These are phyloP conservation scores for Leuctra nigra DNA, from an alignment of 2,888 invertebrate genomes.

Conservation along the genomic window DNA sequence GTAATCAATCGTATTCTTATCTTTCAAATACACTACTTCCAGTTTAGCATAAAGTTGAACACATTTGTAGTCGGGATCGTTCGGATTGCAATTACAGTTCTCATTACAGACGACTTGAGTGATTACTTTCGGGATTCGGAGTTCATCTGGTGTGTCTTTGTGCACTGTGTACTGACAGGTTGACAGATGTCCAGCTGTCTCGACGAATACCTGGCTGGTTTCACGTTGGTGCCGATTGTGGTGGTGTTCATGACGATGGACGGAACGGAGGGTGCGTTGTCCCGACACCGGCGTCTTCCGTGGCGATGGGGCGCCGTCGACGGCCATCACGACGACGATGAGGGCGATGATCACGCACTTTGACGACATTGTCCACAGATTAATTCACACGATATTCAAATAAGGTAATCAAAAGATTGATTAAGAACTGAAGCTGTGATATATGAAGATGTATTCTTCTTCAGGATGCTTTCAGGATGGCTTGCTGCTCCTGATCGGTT, in stretches of 20 bases:
- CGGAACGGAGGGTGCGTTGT: not conserved
- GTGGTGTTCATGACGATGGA: no score
- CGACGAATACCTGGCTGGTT: no score
- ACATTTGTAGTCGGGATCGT: not conserved
- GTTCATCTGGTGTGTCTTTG: not conserved
- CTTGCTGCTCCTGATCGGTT: no score
- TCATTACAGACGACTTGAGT: not conserved
- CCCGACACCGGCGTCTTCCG: no score
- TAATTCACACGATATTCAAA: no score
- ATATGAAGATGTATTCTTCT: no score
- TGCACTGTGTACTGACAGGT: not conserved
- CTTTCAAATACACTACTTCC: not conserved
- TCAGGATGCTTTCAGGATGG: no score
- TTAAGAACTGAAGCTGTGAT: no score
- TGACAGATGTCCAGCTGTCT: not conserved
- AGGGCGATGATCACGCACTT: no score
- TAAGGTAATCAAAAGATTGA: no score
- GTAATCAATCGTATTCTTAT: not conserved
- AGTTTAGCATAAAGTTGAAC: not conserved
- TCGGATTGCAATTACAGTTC: not conserved
- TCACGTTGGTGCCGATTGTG: not conserved
- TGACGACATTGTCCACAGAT: no score
- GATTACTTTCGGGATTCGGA: not conserved
- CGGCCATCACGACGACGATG: not conserved
- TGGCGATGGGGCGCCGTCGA: not conserved